A percentile compares a stretch with the other conserved stretches of the same genome.
Conservation (phyloP, 2,113 vertebrate species). For the Daphoenositta chrysoptera region DNA sequence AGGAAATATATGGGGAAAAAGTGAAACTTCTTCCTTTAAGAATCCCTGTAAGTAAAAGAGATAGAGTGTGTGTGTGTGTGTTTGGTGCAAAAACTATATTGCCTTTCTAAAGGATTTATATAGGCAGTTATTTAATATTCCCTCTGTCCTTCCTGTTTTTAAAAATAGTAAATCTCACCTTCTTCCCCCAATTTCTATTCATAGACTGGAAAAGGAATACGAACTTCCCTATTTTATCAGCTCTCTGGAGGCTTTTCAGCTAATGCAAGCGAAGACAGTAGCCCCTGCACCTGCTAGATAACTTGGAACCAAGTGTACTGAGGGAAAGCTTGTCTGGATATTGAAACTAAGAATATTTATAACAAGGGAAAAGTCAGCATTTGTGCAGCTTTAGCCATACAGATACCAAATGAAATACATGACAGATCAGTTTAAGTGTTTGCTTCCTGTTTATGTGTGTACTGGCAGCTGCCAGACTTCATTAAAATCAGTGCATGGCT, state of each 20-base stretch:
- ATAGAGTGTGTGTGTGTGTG: not conserved
- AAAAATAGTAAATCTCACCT: not conserved
- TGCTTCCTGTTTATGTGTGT: not conserved
- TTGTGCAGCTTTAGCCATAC: not conserved
- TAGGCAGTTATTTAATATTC: not conserved
- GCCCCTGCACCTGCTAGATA: slow-evolving; percentile 28
- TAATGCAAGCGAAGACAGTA: slow-evolving; percentile 39
- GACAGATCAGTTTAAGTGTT: not conserved
- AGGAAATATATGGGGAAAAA: not conserved
- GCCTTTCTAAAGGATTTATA: not conserved
- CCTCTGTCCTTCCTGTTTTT: not conserved
- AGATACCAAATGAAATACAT: not conserved
- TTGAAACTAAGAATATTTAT: not conserved
- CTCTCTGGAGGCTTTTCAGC: slow-evolving; percentile 56
- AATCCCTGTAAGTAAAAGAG: not conserved
- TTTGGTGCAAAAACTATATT: not conserved
- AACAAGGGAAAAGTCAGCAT: not conserved
- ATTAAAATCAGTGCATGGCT: slow-evolving; percentile 41
- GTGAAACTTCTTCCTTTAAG: not conserved
- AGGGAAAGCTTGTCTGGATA: not conserved
- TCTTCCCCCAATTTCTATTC: slow-evolving; percentile 35
- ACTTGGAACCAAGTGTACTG: not conserved
- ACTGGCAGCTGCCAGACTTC: not conserved
- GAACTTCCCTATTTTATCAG: slow-evolving; percentile 53
- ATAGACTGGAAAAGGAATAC: slow-evolving; percentile 64